Conservation (phyloP, 2,113 vertebrate species). For the Anguilla japonica region DNA sequence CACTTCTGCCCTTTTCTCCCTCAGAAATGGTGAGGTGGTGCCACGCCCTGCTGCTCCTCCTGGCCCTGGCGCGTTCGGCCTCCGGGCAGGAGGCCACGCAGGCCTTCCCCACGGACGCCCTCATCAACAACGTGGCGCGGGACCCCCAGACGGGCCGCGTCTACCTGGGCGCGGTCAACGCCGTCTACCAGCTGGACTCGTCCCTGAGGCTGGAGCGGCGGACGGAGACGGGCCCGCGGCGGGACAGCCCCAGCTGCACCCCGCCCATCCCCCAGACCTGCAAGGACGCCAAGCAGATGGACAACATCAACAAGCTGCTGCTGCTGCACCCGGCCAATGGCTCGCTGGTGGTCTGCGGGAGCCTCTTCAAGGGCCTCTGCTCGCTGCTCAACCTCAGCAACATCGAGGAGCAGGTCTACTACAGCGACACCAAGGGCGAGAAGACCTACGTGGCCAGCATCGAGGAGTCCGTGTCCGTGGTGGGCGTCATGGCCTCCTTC, state of each 20-base stretch:
- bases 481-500: constrained; percentile 82
- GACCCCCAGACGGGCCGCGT: constrained; percentile 76
- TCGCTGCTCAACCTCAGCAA: constrained; percentile 78
- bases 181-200: constrained; percentile 78
- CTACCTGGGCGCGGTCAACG: constrained; percentile 87
- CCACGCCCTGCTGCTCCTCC: constrained; percentile 53
- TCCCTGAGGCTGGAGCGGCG: constrained; percentile 59
- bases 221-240: constrained; percentile 70
- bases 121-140: constrained; percentile 84
- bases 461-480: constrained; percentile 81
- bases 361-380: constrained; percentile 90
- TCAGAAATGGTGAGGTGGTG: constrained; percentile 72
- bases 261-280: constrained; percentile 85
- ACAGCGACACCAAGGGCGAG: constrained; percentile 85
- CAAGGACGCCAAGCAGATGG: constrained; percentile 62
- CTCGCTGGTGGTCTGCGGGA: constrained; percentile 86
- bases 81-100: constrained; percentile 36
- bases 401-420: constrained; percentile 73
- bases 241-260: constrained; percentile 84
- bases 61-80: constrained; percentile 35
- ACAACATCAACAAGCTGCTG: constrained; percentile 90
- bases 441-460: constrained; percentile 93
- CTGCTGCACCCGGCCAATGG: constrained; percentile 69
- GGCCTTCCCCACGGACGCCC: constrained; percentile 61
- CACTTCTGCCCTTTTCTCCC: not conserved